Base-by-base conservation (phyloP, 92 coral and sea anemone genomes). In the Palythoa heliodiscus region DNA sequence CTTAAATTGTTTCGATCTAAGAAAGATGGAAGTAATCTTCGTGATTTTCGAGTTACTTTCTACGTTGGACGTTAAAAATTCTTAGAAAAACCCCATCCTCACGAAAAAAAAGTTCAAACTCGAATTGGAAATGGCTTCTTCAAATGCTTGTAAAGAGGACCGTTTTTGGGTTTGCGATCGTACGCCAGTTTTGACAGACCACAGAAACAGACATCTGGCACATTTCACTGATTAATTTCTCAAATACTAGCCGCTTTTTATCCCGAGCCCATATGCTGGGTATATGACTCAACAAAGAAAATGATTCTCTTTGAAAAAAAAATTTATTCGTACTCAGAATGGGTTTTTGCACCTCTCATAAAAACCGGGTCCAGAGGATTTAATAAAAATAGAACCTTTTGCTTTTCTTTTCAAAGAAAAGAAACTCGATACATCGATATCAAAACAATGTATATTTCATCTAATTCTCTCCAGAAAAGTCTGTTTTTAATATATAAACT, bases 381-480 rank as follows among this genome's bases (percentile, higher is more conserved):
- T 19, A 19, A 24, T 60, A 78, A 57, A 58, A 58, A 78, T 13
- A 5, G 6, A 5, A 43, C 50, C 50, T 43, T 8, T 43, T 43
- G 50, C 50, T 43, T 43, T 43, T 19, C 14, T 38, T 48, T 15
- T 19, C 82, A 77, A 19, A 11, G 82, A 35, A 52, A 80, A 80
- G 84, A 80, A 80, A 80, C 73, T 64, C 64, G 84, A 80, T 68
- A 80, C 84, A 68, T 63, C 74, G 47, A 66, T 43, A 43, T 80
- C 61, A 73, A 29, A 80, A 80, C 60, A 67, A 48, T 60, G 73
- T 63, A 64, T 43, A 43, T 8, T 50, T 29, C 39, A 11, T 10
- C 24, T 48, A 13, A 66, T 1, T 39, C 48, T 66, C 64, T 64
- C 48, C 60, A 40, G 74, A 66, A 70, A 23, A 24, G 11, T 69